These are phyloP conservation scores for Xylota sylvarum DNA, from an alignment of 2,888 invertebrate species.

Conservation along the genomic window DNA sequence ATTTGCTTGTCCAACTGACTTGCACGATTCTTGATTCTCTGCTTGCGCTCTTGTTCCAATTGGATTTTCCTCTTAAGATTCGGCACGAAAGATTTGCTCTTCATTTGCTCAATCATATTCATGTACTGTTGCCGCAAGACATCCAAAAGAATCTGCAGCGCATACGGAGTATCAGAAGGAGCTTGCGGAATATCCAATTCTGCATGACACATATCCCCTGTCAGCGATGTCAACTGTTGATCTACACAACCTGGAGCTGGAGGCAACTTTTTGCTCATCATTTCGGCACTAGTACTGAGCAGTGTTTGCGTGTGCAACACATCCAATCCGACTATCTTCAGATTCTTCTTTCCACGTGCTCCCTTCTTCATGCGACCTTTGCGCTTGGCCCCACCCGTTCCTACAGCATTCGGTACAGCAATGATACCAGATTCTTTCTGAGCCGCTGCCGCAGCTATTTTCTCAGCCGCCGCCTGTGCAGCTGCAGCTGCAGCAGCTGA, in stretches of 20 bases:
- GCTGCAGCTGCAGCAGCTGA: constrained; percentile 83
- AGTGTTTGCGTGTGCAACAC: constrained; percentile 95
- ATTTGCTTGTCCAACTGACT: constrained; percentile 97
- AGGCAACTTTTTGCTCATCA: constrained; percentile 90
- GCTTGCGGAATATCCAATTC: constrained; percentile 93
- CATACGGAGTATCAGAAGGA: constrained; percentile 92
- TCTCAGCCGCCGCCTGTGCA: constrained; percentile 80
- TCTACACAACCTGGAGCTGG: constrained; percentile 97
- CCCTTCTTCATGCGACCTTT: constrained; percentile 88
- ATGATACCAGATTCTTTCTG: constrained; percentile 70
- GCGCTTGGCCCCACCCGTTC: constrained; percentile 80
- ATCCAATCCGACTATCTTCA: constrained; percentile 94
- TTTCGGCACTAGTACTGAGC: constrained; percentile 92
- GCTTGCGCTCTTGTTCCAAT: constrained; percentile 93
- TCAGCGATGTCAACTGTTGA: constrained; percentile 93
- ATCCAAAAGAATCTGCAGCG: constrained; percentile 94
- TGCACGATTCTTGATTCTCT: constrained; percentile 92
- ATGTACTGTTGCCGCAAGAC: constrained; percentile 94
- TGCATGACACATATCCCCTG: constrained; percentile 90
- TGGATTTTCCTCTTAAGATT: constrained; percentile 91
- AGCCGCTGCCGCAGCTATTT: constrained; percentile 83
- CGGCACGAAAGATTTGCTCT: constrained; percentile 90
- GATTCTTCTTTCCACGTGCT: constrained; percentile 87
- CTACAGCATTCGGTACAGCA: constrained; percentile 48
- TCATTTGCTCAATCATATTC: constrained; percentile 93